These are phyloP conservation scores for Aleiodes testaceus DNA, from an alignment of 2,888 invertebrate genomes.

Conservation along the genomic window DNA sequence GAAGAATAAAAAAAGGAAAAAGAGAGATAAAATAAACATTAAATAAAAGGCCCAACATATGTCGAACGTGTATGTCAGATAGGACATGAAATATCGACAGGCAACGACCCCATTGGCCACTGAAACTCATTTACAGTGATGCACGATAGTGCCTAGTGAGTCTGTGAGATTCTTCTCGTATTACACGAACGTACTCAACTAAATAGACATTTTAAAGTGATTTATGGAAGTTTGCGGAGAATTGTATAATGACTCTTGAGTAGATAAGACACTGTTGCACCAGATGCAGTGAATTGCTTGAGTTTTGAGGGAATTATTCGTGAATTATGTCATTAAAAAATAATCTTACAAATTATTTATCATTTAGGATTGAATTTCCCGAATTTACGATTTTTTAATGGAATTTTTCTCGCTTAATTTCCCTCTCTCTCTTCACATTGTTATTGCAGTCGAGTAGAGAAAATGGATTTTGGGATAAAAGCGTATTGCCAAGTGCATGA, in stretches of 20 bases:
- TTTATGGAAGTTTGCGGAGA: constrained; percentile 9
- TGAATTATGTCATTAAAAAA: no score
- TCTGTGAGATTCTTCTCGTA: not conserved
- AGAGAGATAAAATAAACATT: constrained; percentile 48
- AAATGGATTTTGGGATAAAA: no score
- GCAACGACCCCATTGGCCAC: constrained; percentile 44
- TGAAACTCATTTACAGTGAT: constrained; percentile 45
- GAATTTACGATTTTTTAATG: no score
- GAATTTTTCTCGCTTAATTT: no score
- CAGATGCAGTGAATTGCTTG: constrained; percentile 10
- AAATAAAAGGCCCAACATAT: constrained; percentile 34
- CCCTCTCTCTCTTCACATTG: no score
- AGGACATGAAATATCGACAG: constrained; percentile 58
- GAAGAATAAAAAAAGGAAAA: constrained; percentile 47
- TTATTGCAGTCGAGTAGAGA: no score
- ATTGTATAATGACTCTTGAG: constrained; percentile 32
- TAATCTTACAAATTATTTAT: no score
- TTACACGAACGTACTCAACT: not conserved
- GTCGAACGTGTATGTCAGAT: constrained; percentile 44
- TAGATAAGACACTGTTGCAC: constrained; percentile 34
- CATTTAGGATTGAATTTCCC: no score
- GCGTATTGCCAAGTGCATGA: no score
- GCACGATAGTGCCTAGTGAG: not conserved
- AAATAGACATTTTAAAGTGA: constrained; percentile 5
- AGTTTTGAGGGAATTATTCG: not conserved